phyloP scores from a whole-genome alignment of 30 jellyfish, hydroid and myxozoan species.

The Pelagia noctiluca region DNA sequence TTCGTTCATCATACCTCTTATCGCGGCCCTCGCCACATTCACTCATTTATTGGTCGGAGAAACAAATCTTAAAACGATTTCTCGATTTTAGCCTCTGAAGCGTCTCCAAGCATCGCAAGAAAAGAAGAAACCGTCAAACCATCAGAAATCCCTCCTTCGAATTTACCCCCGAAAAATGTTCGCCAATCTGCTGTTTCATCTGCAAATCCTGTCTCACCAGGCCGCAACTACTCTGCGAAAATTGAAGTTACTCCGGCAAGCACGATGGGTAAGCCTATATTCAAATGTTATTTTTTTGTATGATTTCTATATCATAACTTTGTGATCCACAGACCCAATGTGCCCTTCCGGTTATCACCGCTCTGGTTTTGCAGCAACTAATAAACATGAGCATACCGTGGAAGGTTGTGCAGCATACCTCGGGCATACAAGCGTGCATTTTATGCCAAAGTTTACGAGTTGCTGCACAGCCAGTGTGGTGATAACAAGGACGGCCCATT shows the following conservation, averaged over 20 bases:
- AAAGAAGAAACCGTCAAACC: neutral
- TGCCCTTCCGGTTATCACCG: too few relatives aligned
- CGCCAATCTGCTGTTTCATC: constrained; percentile 61
- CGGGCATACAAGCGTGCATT: too few relatives aligned
- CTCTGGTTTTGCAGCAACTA: too few relatives aligned
- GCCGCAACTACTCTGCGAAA: constrained; percentile 58
- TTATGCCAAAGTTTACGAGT: too few relatives aligned
- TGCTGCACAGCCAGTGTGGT: too few relatives aligned
- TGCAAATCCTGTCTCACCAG: constrained; percentile 16
- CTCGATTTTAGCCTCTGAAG: constrained; percentile 46
- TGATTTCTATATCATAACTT: too few relatives aligned
- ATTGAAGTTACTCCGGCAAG: constrained; percentile 27
- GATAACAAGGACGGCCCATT: too few relatives aligned
- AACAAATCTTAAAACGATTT: neutral
- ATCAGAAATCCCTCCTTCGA: constrained; percentile 14
- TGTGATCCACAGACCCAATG: too few relatives aligned
- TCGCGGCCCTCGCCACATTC: neutral
- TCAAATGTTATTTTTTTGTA: neutral
- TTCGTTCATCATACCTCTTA: neutral
- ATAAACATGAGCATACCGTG: too few relatives aligned
- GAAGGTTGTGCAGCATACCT: too few relatives aligned
- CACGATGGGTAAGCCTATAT: constrained; percentile 8
- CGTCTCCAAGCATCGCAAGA: constrained; percentile 41
- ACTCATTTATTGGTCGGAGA: neutral
- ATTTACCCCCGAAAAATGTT: constrained; percentile 54